Percentiles rank a stretch among this genome's conserved stretches.
Evolutionary conservation across 2,888 invertebrate genomes (phyloP).

Genomic region (Oscheius sp.): DNA sequence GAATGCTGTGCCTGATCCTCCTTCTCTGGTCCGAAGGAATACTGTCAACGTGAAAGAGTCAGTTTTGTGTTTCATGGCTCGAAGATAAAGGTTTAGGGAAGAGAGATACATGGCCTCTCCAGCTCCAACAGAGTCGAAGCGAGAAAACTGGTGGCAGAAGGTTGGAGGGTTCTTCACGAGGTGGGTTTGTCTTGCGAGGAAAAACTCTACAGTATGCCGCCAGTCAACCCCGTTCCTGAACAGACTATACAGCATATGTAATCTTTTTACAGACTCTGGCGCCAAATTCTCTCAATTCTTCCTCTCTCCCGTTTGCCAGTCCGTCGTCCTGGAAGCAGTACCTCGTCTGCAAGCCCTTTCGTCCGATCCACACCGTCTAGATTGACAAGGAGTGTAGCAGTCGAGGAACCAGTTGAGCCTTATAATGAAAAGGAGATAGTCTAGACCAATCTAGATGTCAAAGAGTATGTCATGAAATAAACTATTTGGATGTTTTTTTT

Average conservation of each 20-base stretch:
- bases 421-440: constrained; percentile 30
- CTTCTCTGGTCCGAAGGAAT: constrained; percentile 6
- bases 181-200: too few species aligned
- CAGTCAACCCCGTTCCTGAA: too few species aligned
- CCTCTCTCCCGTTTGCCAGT: background rate
- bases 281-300: background rate
- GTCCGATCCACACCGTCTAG: constrained; percentile 14
- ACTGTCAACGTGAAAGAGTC: constrained; percentile 34
- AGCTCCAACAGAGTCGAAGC: background rate
- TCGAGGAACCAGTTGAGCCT: background rate
- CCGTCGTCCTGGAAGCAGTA: background rate
- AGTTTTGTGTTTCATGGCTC: background rate
- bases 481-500: too few species aligned
- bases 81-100: constrained; percentile 10
- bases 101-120: background rate
- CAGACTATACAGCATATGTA: too few species aligned
- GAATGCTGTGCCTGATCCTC: background rate
- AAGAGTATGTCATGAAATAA: too few species aligned
- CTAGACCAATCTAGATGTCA: background rate
- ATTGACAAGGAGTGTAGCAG: background rate
- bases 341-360: constrained; percentile 18
- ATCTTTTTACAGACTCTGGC: background rate
- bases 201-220: too few species aligned
- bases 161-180: background rate
- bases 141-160: background rate